A percentile compares a stretch with the other conserved stretches of the same genome.
Evolutionary conservation across 2,113 vertebrate species (phyloP).

Genomic region (Brachirus orientalis): DNA sequence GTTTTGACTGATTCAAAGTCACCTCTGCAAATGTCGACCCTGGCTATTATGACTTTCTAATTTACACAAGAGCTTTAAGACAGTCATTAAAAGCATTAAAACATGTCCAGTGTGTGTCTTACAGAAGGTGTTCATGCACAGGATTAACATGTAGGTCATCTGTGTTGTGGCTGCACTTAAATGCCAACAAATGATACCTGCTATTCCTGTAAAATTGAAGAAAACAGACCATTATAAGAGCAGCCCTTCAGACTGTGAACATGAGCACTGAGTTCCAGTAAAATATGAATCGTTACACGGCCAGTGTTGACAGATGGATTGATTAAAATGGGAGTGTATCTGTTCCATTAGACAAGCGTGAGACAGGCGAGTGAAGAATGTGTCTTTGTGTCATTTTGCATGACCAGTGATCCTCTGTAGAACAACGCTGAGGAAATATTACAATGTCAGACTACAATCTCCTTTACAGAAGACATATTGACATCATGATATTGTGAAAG

Average conservation of each 20-base stretch:
- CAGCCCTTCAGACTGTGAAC: neutral
- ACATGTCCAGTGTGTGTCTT: neutral
- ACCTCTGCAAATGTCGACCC: neutral
- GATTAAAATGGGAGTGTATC: neutral
- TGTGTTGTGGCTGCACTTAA: neutral
- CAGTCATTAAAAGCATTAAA: neutral
- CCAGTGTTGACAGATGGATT: neutral
- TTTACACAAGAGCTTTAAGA: neutral
- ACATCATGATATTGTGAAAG: neutral
- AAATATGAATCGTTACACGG: neutral
- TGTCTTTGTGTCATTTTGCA: neutral
- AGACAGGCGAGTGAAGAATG: neutral
- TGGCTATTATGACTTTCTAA: neutral
- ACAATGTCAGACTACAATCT: neutral
- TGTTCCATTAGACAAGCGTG: constrained; percentile 2
- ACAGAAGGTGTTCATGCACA: neutral
- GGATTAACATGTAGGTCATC: neutral
- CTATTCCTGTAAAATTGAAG: neutral
- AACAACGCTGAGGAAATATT: neutral
- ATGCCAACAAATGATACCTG: neutral
- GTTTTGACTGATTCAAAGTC: constrained; percentile 11
- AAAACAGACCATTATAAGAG: no score
- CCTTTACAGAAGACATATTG: neutral
- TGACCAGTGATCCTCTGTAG: neutral
- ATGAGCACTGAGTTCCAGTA: neutral